phyloP scores from a whole-genome alignment of 2,888 invertebrate genomes.

The Antitype chi region DNA sequence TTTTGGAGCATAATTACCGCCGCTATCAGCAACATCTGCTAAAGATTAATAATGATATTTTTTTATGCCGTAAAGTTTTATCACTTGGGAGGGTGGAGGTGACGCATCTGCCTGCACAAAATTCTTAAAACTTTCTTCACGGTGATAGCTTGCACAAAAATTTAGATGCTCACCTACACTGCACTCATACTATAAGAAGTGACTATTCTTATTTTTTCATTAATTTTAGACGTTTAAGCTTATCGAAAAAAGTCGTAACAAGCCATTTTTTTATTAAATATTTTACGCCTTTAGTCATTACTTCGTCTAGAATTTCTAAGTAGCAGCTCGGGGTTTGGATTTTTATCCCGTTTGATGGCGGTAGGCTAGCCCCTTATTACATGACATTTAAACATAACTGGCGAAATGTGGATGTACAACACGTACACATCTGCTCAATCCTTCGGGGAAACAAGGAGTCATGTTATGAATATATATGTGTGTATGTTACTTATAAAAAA shows the following conservation, averaged over 20 bases:
- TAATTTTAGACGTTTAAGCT: background rate
- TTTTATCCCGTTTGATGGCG: no score
- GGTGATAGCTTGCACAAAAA: constrained; percentile 1
- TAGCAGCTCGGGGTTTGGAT: no score
- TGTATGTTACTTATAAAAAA: no score
- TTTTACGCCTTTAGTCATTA: no score
- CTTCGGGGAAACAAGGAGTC: no score
- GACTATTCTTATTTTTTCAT: background rate
- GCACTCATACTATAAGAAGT: background rate
- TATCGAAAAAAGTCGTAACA: background rate
- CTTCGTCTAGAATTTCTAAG: no score
- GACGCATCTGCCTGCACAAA: constrained; percentile 19
- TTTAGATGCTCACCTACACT: background rate
- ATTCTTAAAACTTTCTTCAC: background rate
- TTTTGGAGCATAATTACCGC: constrained; percentile 69
- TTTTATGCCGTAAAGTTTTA: constrained; percentile 40
- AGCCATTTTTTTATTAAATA: background rate
- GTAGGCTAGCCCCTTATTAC: no score
- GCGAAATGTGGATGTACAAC: no score
- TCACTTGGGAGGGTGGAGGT: background rate
- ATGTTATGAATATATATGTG: no score
- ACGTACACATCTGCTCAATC: no score
- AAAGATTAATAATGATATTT: constrained; percentile 46
- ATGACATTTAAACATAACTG: no score
- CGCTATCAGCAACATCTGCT: constrained; percentile 67